A percentile compares a stretch with the other conserved stretches of the same genome.
Conservation (phyloP, 2,888 invertebrate genomes). For the Hermaeophaga mercurialis region DNA sequence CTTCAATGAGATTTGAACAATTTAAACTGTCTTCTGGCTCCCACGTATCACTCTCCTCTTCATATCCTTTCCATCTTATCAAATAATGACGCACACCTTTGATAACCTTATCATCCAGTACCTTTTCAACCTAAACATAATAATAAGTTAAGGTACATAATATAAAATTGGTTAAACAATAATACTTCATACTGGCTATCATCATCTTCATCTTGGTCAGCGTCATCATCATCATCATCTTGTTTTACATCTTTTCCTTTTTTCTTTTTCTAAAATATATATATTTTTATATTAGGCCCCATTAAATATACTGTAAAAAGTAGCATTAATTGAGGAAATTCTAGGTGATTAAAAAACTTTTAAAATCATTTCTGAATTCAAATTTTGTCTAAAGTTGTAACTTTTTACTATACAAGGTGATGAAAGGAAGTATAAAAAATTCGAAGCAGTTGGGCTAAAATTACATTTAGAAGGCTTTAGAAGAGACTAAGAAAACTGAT, state of each 20-base stretch:
- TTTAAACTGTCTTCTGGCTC: slow-evolving; percentile 73
- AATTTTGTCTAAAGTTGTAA: too few species aligned
- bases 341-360: too few species aligned
- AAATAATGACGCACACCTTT: slow-evolving; percentile 71
- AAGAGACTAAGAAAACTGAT: too few species aligned
- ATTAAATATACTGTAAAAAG: too few species aligned
- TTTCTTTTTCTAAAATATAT: slow-evolving; percentile 30
- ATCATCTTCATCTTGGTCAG: slow-evolving; percentile 45
- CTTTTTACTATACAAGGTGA: too few species aligned
- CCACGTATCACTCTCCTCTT: slow-evolving; percentile 74
- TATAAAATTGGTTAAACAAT: not conserved
- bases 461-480: too few species aligned
- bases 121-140: slow-evolving; percentile 67
- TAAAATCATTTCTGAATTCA: too few species aligned
- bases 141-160: not conserved
- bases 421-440: too few species aligned
- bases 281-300: too few species aligned
- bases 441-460: too few species aligned
- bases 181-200: slow-evolving; percentile 59
- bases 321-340: too few species aligned
- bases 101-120: slow-evolving; percentile 71
- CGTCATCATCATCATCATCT: slow-evolving; percentile 52
- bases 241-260: slow-evolving; percentile 17
- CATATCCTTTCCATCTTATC: slow-evolving; percentile 80
- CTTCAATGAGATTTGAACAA: slow-evolving; percentile 70